These are phyloP conservation scores for Drosophila arizonae DNA, from an alignment of 1,140 invertebrate genomes.

Conservation along the genomic window DNA sequence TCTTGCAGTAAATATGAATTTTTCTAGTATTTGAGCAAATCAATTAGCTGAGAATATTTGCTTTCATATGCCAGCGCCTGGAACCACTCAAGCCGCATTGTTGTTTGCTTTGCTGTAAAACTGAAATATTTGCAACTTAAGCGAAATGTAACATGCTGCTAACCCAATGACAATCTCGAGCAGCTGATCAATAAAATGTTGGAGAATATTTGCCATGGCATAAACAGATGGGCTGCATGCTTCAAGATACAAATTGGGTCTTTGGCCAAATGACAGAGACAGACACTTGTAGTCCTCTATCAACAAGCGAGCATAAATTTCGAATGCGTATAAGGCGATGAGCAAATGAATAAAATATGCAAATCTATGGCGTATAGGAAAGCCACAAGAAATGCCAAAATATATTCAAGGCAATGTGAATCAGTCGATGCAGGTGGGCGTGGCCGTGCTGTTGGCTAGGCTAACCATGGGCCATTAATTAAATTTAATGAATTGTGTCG, in stretches of 20 bases:
- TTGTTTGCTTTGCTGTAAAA: too few species aligned
- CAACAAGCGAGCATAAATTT: constrained; percentile 19
- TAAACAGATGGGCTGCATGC: too few species aligned
- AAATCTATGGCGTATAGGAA: constrained; percentile 9
- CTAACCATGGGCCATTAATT: constrained; percentile 62
- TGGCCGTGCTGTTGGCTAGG: constrained; percentile 9
- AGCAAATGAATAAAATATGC: constrained; percentile 26
- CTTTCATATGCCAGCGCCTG: background rate
- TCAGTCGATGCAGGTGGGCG: constrained; percentile 9
- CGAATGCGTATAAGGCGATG: background rate
- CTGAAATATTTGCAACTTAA: too few species aligned
- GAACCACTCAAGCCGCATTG: too few species aligned
- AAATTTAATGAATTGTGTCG: constrained; percentile 77
- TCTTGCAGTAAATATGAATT: background rate
- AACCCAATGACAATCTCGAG: background rate
- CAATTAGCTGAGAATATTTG: constrained; percentile 13
- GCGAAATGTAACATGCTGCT: too few species aligned
- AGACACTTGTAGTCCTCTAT: background rate
- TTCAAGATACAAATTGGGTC: background rate
- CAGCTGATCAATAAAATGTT: constrained; percentile 27
- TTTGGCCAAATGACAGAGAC: background rate
- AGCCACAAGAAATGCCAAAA: background rate
- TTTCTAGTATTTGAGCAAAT: background rate
- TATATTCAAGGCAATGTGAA: constrained; percentile 19
- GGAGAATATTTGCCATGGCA: too few species aligned